Conservation (phyloP, 2,113 vertebrate species). For the Corapipo altera region DNA sequence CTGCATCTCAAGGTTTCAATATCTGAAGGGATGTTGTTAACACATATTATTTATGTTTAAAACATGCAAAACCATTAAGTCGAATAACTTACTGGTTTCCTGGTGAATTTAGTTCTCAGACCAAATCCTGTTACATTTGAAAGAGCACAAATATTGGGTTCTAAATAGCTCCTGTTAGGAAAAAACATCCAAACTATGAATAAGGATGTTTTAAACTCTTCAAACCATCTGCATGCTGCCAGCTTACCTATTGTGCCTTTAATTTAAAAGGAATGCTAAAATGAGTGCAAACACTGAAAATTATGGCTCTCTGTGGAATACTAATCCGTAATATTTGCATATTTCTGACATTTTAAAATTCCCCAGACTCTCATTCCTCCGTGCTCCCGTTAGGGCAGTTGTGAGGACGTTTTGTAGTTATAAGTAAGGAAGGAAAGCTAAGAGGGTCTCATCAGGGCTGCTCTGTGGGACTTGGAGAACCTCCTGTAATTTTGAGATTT, state of each 20-base stretch:
- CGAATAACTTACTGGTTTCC: slow-evolving; percentile 7
- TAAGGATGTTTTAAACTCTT: slow-evolving; percentile 9
- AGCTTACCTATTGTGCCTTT: slow-evolving; percentile 52
- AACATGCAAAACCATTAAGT: not conserved
- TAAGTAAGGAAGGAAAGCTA: not conserved
- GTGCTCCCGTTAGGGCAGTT: not conserved
- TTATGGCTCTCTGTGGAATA: slow-evolving; percentile 34
- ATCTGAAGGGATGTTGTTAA: not conserved
- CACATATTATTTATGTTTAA: not conserved
- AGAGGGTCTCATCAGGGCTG: not conserved
- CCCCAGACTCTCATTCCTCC: slow-evolving; percentile 11
- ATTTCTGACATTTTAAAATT: slow-evolving; percentile 24
- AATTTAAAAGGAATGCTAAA: slow-evolving; percentile 55
- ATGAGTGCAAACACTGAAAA: slow-evolving; percentile 52
- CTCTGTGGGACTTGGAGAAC: not conserved
- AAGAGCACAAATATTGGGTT: not conserved
- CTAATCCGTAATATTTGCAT: not conserved
- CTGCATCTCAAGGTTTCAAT: not conserved
- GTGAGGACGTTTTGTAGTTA: not conserved
- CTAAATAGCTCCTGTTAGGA: not conserved
- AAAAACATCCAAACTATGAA: not conserved
- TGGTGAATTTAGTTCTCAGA: not conserved
- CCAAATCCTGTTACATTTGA: not conserved
- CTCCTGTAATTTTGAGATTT: not conserved
- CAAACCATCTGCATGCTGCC: not conserved